Evolutionary conservation across 2,797 vertebrate species (phyloP).

Genomic region (Lutjanus campechanus): DNA sequence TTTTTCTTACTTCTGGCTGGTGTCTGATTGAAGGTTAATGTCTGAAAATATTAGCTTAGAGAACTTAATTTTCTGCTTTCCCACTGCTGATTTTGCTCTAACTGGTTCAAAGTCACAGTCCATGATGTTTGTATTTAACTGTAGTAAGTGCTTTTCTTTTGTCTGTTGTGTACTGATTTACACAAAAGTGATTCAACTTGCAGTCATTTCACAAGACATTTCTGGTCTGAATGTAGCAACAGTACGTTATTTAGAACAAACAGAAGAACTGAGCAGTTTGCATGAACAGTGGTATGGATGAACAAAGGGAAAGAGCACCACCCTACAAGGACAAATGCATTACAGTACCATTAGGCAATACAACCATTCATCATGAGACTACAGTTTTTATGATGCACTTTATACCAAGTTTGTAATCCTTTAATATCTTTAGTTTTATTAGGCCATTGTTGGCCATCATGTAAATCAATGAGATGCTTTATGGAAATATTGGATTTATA

Average conservation of each 20-base stretch:
- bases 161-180: neutral
- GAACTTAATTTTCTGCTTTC: neutral
- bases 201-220: neutral
- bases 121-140: neutral
- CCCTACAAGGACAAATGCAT: neutral
- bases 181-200: neutral
- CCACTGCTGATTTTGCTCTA: neutral
- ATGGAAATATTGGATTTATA: neutral
- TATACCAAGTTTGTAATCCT: neutral
- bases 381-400: neutral
- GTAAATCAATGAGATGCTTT: neutral
- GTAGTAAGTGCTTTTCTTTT: neutral
- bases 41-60: neutral
- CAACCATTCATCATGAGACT: neutral
- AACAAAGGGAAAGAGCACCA: neutral
- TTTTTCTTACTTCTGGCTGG: slow-evolving; percentile 1
- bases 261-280: neutral
- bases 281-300: neutral
- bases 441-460: neutral
- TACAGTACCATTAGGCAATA: neutral
- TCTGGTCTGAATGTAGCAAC: neutral
- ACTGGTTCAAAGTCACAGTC: neutral
- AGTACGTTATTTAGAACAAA: neutral
- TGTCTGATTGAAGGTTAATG: slow-evolving; percentile 19
- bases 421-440: neutral